A percentile compares a stretch with the other conserved stretches of the same genome.
Evolutionary conservation across 2,113 vertebrate genomes (phyloP).

Genomic region (Zosterops borbonicus): DNA sequence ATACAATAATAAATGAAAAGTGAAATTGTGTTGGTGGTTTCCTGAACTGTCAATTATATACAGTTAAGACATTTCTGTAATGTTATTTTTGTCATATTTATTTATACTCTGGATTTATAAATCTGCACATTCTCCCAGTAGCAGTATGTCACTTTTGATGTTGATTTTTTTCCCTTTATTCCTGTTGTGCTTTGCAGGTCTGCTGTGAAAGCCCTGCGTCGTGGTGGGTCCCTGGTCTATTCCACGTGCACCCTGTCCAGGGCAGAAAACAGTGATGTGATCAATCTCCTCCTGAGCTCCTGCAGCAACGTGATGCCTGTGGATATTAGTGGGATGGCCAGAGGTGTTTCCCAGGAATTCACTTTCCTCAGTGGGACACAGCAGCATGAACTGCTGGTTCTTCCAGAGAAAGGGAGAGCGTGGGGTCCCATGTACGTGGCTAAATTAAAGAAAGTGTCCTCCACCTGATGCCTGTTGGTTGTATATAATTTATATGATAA

Average conservation of each 20-base stretch:
- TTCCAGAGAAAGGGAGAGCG: constrained; percentile 81
- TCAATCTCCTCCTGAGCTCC: constrained; percentile 78
- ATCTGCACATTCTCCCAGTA: not conserved
- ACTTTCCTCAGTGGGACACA: constrained; percentile 69
- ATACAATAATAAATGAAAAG: not conserved
- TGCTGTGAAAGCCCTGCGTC: constrained; percentile 84
- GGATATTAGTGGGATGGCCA: constrained; percentile 78
- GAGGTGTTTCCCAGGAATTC: constrained; percentile 79
- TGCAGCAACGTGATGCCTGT: constrained; percentile 74
- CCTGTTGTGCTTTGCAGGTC: constrained; percentile 76
- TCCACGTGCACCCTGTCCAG: constrained; percentile 93
- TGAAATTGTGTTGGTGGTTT: not conserved
- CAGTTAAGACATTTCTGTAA: not conserved
- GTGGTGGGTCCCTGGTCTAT: constrained; percentile 89
- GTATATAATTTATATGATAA: not conserved
- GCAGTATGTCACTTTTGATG: not conserved
- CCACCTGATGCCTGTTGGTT: not conserved
- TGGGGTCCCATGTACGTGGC: constrained; percentile 97
- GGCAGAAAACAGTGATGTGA: constrained; percentile 87
- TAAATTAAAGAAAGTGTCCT: constrained; percentile 78
- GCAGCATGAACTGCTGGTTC: constrained; percentile 82
- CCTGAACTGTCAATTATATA: not conserved
- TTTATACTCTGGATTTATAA: not conserved
- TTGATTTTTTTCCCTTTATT: not conserved
- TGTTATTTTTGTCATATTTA: not conserved